phyloP scores from a whole-genome alignment of 2,797 vertebrate genomes.

The Clamator glandarius region DNA sequence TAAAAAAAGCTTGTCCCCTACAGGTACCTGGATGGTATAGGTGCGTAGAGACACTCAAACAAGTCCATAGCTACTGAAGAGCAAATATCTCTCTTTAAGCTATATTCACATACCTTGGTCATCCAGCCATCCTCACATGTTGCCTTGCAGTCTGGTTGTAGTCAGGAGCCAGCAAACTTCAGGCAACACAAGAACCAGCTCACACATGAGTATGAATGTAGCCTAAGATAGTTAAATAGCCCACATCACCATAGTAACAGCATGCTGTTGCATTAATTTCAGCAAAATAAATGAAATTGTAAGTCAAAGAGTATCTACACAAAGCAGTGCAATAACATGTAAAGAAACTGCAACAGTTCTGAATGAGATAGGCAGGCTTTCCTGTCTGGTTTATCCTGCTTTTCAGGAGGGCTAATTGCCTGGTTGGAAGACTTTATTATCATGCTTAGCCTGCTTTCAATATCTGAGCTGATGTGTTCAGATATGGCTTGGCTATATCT shows the following conservation, averaged over 20 bases:
- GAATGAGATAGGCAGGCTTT: background rate
- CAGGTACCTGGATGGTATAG: background rate
- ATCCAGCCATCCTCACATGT: background rate
- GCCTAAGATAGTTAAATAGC: background rate
- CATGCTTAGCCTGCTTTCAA: background rate
- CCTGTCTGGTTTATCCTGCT: background rate
- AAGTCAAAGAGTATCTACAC: background rate
- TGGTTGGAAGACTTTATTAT: background rate
- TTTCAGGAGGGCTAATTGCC: background rate
- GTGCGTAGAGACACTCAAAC: background rate
- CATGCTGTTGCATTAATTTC: conserved; percentile 30
- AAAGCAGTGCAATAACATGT: background rate
- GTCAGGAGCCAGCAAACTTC: background rate
- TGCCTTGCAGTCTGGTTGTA: background rate
- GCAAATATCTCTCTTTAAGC: background rate
- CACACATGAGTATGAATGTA: background rate
- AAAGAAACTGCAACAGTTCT: background rate
- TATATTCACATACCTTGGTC: background rate
- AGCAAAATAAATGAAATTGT: conserved; percentile 3
- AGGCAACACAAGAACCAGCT: background rate
- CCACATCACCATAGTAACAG: conserved; percentile 48
- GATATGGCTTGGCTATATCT: background rate
- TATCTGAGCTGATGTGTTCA: background rate
- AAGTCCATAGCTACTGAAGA: background rate
- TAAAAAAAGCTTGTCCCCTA: background rate